Conservation (phyloP, 1,140 invertebrate genomes). For the Babylonia areolata region DNA sequence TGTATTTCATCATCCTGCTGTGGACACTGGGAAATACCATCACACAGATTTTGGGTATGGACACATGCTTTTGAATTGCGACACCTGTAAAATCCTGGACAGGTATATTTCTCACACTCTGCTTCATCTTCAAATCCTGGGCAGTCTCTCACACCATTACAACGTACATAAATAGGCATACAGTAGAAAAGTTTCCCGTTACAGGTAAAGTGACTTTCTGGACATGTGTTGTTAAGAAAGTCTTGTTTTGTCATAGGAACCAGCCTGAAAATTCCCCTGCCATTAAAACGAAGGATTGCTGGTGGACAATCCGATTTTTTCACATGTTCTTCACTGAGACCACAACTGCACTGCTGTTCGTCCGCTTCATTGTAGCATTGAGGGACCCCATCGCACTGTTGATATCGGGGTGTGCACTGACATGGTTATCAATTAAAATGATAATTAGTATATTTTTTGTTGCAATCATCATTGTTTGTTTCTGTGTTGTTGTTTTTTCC, state of each 20-base stretch:
- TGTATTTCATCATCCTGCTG: slow-evolving; percentile 38
- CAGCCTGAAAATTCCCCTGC: not conserved
- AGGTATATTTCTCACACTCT: slow-evolving; percentile 9
- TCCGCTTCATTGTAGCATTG: not conserved
- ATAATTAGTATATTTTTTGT: no score
- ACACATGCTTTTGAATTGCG: slow-evolving; percentile 21
- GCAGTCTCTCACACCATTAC: slow-evolving; percentile 28
- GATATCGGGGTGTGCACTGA: not conserved
- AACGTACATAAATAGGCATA: not conserved
- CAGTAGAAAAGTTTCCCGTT: not conserved
- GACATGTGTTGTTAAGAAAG: not conserved
- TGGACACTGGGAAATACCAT: slow-evolving; percentile 32
- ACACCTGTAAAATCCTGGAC: slow-evolving; percentile 39
- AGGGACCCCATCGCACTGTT: not conserved
- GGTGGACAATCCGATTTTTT: no score
- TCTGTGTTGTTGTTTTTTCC: no score
- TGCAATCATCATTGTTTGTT: no score
- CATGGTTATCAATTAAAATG: no score
- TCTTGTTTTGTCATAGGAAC: no score
- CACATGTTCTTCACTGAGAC: not conserved
- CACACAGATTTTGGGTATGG: slow-evolving; percentile 3
- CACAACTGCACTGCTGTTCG: not conserved
- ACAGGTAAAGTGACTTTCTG: not conserved
- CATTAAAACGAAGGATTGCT: not conserved
- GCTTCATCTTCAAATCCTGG: not conserved